A percentile compares a stretch with the other conserved stretches of the same genome.
phyloP scores from a whole-genome alignment of 2,888 invertebrate species.

The Xylocampa areola region DNA sequence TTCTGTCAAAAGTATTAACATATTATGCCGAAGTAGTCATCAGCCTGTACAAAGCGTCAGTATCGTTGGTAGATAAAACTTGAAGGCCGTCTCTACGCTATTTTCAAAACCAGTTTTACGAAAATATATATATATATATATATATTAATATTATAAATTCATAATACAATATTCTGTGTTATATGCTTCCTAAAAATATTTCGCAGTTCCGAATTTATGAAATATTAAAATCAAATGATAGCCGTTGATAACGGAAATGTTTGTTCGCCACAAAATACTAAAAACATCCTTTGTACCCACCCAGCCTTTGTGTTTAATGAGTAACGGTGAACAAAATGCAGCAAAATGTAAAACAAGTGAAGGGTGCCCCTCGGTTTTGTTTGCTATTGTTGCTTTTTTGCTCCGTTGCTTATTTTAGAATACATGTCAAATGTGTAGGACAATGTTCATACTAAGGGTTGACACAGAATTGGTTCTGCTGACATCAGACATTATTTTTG shows the following conservation, averaged over 20 bases:
- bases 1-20: too few relatives aligned
- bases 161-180: neutral
- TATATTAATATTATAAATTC: neutral
- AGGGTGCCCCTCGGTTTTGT: conserved; percentile 9
- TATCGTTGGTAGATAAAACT: too few relatives aligned
- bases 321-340: conserved; percentile 25
- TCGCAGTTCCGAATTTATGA: neutral
- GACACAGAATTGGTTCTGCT: neutral
- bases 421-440: conserved; percentile 25
- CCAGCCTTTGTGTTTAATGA: conserved; percentile 27
- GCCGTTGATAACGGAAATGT: neutral
- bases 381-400: conserved; percentile 13
- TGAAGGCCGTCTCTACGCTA: too few relatives aligned
- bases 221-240: conserved; percentile 1
- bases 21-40: too few relatives aligned
- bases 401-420: conserved; percentile 25
- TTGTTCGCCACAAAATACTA: neutral
- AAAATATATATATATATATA: neutral
- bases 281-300: conserved; percentile 4
- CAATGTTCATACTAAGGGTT: neutral
- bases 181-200: neutral
- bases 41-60: too few relatives aligned
- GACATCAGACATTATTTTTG: conserved; percentile 1
- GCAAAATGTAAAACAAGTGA: conserved; percentile 26
- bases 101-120: too few relatives aligned